Percentiles rank a stretch among this genome's conserved stretches.
Evolutionary conservation across 2,888 invertebrate species (phyloP).

Genomic region (Acrobasis suavella): DNA sequence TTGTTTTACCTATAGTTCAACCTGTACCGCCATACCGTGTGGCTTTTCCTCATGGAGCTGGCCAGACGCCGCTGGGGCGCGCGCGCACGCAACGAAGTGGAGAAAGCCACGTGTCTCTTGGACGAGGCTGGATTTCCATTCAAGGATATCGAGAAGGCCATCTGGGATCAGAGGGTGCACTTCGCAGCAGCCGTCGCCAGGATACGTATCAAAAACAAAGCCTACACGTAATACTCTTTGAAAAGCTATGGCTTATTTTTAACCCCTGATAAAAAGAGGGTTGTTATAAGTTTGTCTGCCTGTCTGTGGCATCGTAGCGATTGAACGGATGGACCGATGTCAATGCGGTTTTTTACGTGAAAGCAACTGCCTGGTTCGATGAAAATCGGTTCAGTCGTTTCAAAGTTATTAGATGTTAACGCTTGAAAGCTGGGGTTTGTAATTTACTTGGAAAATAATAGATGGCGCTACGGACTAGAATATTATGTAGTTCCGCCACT

Average conservation of each 20-base stretch:
- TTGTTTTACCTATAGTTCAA: not conserved
- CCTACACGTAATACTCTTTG: conserved; percentile 76
- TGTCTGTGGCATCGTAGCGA: too few species aligned
- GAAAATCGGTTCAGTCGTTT: too few species aligned
- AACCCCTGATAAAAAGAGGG: too few species aligned
- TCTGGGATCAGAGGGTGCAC: conserved; percentile 86
- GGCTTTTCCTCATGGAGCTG: conserved; percentile 87
- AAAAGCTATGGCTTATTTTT: not conserved
- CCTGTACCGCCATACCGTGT: conserved; percentile 70
- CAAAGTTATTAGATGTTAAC: too few species aligned
- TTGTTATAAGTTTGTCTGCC: too few species aligned
- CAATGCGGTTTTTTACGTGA: too few species aligned
- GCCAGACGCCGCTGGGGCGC: conserved; percentile 84
- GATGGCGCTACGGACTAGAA: too few species aligned
- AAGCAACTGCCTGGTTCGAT: too few species aligned
- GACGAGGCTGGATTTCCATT: conserved; percentile 59
- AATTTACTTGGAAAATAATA: too few species aligned
- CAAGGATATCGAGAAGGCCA: conserved; percentile 82
- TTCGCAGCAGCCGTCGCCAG: conserved; percentile 90
- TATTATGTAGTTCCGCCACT: too few species aligned
- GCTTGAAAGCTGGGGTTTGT: too few species aligned
- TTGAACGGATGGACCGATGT: too few species aligned
- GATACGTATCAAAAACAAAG: conserved; percentile 88
- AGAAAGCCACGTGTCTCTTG: conserved; percentile 53
- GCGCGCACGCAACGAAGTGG: conserved; percentile 55